These are phyloP conservation scores for Didymodactylos carnosus DNA, from an alignment of 2,888 invertebrate genomes.

Conservation along the genomic window DNA sequence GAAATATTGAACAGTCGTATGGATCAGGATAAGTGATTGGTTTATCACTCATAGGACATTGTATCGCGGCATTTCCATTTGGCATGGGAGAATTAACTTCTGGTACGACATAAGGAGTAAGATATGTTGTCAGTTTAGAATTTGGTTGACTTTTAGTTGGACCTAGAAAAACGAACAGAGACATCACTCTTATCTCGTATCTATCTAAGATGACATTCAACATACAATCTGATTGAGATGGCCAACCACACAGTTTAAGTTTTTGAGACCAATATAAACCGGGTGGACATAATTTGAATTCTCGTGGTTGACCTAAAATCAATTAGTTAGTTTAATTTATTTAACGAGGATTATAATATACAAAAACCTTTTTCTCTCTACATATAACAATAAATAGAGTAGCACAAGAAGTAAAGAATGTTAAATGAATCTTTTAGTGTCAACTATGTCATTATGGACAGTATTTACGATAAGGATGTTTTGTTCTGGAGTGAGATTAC, in stretches of 20 bases:
- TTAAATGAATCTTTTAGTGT: too few species aligned
- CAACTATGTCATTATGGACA: too few species aligned
- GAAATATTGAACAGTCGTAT: conserved; percentile 12
- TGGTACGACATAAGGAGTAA: not conserved
- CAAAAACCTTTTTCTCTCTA: too few species aligned
- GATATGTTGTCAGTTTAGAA: not conserved
- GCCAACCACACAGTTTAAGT: conserved; percentile 11
- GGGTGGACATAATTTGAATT: conserved; percentile 10
- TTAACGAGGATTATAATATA: too few species aligned
- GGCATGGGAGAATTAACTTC: not conserved
- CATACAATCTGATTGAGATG: conserved; percentile 11
- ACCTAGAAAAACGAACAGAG: too few species aligned
- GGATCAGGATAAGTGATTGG: conserved; percentile 9
- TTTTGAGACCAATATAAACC: conserved; percentile 6
- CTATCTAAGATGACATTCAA: too few species aligned
- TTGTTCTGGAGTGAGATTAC: too few species aligned
- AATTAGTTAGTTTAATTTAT: too few species aligned
- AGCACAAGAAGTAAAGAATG: too few species aligned
- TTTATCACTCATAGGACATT: conserved; percentile 6
- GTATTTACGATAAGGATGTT: too few species aligned
- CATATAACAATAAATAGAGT: too few species aligned
- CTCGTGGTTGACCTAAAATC: not conserved
- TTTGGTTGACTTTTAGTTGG: not conserved
- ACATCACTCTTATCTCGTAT: too few species aligned
- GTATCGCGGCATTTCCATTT: not conserved